Percentiles rank a stretch among this genome's conserved stretches.
Evolutionary conservation across 2,888 invertebrate genomes (phyloP).

Genomic region (Pterostichus niger): DNA sequence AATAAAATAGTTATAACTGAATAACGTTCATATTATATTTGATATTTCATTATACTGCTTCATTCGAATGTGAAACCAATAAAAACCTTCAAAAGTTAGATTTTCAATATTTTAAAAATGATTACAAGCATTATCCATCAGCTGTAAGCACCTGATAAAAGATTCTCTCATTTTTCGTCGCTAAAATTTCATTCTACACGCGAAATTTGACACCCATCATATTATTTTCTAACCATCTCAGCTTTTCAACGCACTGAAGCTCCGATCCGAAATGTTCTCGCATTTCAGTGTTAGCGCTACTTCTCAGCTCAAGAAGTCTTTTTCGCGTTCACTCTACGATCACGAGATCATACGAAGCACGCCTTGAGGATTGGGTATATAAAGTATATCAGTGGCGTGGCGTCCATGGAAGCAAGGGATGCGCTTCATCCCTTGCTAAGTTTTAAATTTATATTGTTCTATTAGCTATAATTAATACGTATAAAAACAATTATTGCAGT

Average conservation of each 20-base stretch:
- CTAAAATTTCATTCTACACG: slow-evolving; percentile 27
- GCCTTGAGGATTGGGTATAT: background rate
- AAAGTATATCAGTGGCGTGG: no score
- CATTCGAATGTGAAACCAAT: no score
- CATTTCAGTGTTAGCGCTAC: background rate
- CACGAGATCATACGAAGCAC: background rate
- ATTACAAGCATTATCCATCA: slow-evolving; percentile 23
- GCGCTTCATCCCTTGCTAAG: no score
- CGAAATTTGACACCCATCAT: slow-evolving; percentile 3
- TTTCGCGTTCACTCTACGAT: background rate
- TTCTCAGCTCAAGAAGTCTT: background rate
- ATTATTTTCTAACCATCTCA: background rate
- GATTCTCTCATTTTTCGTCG: slow-evolving; percentile 2
- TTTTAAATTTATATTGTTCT: no score
- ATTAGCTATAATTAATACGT: no score
- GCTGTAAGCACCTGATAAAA: background rate
- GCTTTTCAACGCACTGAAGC: background rate
- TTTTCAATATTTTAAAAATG: background rate
- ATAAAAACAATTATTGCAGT: no score
- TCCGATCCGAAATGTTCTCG: background rate
- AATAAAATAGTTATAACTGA: no score
- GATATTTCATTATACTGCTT: no score
- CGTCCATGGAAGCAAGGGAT: no score
- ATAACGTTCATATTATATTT: no score
- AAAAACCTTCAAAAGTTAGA: background rate